Conservation (phyloP, 2,797 vertebrate species). For the Anabacerthia variegaticeps region DNA sequence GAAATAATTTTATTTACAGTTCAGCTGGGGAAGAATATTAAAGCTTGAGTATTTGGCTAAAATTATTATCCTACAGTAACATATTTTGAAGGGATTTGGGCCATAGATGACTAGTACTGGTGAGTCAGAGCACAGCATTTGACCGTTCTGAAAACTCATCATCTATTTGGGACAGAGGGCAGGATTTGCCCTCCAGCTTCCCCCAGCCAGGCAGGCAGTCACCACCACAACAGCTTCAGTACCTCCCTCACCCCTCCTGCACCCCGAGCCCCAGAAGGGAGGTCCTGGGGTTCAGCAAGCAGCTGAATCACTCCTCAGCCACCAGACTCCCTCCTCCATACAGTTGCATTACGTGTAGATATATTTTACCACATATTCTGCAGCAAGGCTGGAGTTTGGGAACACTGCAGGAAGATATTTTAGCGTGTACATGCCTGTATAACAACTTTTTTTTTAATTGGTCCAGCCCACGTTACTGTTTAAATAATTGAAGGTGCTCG, state of each 20-base stretch:
- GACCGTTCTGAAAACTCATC: not conserved
- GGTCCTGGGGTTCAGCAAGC: not conserved
- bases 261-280: not conserved
- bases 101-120: not conserved
- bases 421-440: slow-evolving; percentile 5
- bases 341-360: not conserved
- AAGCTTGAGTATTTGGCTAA: slow-evolving; percentile 45
- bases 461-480: slow-evolving; percentile 40
- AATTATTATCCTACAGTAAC: slow-evolving; percentile 43
- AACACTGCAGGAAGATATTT: not conserved
- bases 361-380: not conserved
- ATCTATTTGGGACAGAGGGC: not conserved
- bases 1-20: slow-evolving; percentile 73
- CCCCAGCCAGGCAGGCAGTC: not conserved
- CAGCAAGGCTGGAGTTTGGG: not conserved
- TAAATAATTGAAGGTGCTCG: slow-evolving; percentile 58
- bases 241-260: not conserved
- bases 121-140: not conserved
- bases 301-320: not conserved
- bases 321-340: not conserved
- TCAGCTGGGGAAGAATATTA: slow-evolving; percentile 66
- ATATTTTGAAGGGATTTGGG: slow-evolving; percentile 11
- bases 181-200: not conserved
- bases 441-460: slow-evolving; percentile 15
- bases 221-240: not conserved